A percentile compares a stretch with the other conserved stretches of the same genome.
Evolutionary conservation across 2,888 invertebrate species (phyloP).

Genomic region (Rhagonycha lutea): DNA sequence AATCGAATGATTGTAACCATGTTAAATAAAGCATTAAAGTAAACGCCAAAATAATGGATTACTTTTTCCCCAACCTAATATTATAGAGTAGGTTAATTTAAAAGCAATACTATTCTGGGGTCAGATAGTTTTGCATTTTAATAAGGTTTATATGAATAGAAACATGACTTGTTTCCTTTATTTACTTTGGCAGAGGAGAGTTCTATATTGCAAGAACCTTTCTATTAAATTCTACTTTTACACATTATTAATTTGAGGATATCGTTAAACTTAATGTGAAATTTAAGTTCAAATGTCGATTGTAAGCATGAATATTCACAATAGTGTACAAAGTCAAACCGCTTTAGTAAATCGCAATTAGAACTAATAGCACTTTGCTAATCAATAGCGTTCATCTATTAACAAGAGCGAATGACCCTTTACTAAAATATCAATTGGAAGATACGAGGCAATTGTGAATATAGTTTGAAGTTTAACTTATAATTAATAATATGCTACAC

Average conservation of each 20-base stretch:
- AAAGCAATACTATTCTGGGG: too few relatives aligned
- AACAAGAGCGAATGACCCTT: neutral
- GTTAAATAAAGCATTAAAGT: too few relatives aligned
- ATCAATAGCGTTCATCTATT: constrained; percentile 15
- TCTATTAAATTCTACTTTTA: neutral
- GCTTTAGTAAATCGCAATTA: constrained; percentile 19
- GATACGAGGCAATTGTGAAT: neutral
- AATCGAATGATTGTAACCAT: too few relatives aligned
- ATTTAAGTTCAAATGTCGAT: neutral
- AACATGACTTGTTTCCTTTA: neutral
- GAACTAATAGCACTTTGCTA: constrained; percentile 17
- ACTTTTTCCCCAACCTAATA: neutral
- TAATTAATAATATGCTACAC: neutral
- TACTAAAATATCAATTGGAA: neutral
- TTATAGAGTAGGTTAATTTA: too few relatives aligned
- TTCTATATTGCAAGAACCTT: neutral
- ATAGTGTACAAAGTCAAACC: neutral
- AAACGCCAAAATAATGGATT: too few relatives aligned
- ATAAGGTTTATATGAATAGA: neutral
- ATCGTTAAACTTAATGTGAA: neutral
- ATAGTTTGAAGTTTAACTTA: neutral
- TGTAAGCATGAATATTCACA: neutral
- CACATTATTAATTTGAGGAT: neutral
- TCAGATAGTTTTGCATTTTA: too few relatives aligned
- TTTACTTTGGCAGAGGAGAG: neutral